A percentile compares a stretch with the other conserved stretches of the same genome.
Conservation (phyloP, 2,113 vertebrate species). For the Muscicapa adusta region DNA sequence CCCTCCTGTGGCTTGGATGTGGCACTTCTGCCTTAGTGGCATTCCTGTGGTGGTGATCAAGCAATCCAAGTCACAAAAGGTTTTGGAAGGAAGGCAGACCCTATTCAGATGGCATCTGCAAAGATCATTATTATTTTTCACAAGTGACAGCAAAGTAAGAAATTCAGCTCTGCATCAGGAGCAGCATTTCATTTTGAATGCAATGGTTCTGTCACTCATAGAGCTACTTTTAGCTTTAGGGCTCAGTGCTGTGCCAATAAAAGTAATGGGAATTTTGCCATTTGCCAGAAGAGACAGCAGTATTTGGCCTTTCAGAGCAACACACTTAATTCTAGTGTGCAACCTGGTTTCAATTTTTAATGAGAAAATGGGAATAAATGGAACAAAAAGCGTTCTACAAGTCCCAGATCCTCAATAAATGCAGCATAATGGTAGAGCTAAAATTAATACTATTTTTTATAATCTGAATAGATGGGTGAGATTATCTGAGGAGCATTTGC, state of each 20-base stretch:
- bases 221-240: conserved; percentile 28
- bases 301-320: neutral
- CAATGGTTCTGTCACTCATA: neutral
- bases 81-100: neutral
- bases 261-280: conserved; percentile 21
- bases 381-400: neutral
- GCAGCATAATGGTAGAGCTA: neutral
- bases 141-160: neutral
- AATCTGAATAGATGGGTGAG: neutral
- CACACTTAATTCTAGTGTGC: neutral
- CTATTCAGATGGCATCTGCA: neutral
- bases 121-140: neutral
- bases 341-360: conserved; percentile 40
- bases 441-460: conserved; percentile 36
- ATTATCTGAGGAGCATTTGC: neutral
- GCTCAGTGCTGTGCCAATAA: neutral
- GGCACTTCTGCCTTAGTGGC: neutral
- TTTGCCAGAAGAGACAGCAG: neutral
- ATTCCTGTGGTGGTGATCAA: neutral
- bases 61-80: neutral
- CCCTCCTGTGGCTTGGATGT: neutral
- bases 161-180: neutral
- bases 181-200: neutral
- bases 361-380: conserved; percentile 17
- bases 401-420: neutral